Percentiles rank a stretch among this genome's conserved stretches.
phyloP scores from a whole-genome alignment of 2,888 invertebrate species.

The Platycheirus rosarum region DNA sequence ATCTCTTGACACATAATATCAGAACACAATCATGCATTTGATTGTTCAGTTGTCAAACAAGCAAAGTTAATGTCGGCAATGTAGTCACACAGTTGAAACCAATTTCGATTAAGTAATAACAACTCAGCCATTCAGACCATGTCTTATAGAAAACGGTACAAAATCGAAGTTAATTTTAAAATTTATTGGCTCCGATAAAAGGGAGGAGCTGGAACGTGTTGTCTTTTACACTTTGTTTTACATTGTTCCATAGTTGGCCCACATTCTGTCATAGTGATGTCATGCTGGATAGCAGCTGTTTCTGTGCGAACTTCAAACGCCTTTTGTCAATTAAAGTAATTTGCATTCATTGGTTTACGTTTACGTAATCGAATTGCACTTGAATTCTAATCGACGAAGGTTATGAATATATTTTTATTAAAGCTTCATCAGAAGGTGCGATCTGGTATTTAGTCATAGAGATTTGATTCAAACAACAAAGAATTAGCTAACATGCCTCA shows the following conservation, averaged over 20 bases:
- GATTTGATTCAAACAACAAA: no score
- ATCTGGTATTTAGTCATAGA: no score
- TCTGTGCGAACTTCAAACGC: conserved; percentile 27
- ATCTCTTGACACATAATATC: conserved; percentile 35
- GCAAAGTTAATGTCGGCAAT: conserved; percentile 30
- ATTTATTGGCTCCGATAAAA: conserved; percentile 11
- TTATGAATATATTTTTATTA: neutral
- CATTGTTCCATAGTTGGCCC: conserved; percentile 22
- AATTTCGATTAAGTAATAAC: conserved; percentile 32
- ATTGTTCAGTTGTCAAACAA: conserved; percentile 49
- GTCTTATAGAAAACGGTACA: neutral
- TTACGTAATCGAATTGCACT: conserved; percentile 35
- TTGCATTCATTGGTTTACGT: conserved; percentile 7
- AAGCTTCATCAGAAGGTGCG: no score
- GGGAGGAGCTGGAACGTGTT: neutral
- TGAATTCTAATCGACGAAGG: conserved; percentile 14
- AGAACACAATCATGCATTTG: conserved; percentile 21
- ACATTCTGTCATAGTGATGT: conserved; percentile 39
- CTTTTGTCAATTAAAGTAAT: conserved; percentile 14
- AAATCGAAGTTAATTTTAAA: conserved; percentile 17
- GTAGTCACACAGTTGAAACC: conserved; percentile 2
- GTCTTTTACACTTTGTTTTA: conserved; percentile 13
- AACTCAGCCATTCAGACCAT: neutral
- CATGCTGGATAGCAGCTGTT: conserved; percentile 37
- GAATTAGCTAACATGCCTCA: neutral